Conservation (phyloP, 2,888 invertebrate genomes). For the Caenorhabditis auriculariae region DNA sequence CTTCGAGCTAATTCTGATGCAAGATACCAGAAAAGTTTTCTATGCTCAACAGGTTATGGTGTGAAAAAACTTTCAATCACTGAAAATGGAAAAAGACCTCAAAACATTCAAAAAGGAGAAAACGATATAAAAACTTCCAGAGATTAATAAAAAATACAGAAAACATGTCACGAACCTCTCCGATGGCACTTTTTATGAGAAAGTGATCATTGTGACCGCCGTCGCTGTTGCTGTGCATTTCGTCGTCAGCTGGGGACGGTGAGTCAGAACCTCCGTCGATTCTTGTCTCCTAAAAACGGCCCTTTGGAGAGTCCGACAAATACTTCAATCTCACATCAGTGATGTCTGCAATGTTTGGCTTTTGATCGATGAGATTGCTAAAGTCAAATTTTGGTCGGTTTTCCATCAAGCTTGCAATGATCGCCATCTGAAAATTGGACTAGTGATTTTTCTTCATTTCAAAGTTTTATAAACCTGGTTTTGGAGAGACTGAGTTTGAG, state of each 20-base stretch:
- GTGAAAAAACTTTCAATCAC: too few species aligned
- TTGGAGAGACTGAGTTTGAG: not conserved
- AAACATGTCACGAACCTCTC: not conserved
- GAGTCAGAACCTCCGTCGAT: slow-evolving; percentile 60
- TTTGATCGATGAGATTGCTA: slow-evolving; percentile 2
- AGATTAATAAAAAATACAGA: too few species aligned
- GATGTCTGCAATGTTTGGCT: not conserved
- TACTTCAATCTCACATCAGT: slow-evolving; percentile 4
- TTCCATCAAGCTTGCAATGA: slow-evolving; percentile 12
- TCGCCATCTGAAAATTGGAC: slow-evolving; percentile 10
- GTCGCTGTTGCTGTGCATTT: slow-evolving; percentile 48
- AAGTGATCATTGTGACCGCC: slow-evolving; percentile 25
- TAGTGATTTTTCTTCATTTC: slow-evolving; percentile 4
- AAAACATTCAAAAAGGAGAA: too few species aligned
- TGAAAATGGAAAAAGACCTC: too few species aligned
- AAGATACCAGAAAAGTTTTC: too few species aligned
- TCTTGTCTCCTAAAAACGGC: slow-evolving; percentile 36
- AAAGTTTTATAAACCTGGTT: not conserved
- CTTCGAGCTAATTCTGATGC: too few species aligned
- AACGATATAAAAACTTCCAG: too few species aligned
- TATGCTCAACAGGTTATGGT: too few species aligned
- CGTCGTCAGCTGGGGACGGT: slow-evolving; percentile 58
- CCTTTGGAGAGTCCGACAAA: too few species aligned
- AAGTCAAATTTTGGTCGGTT: slow-evolving; percentile 23
- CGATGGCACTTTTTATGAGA: not conserved